A percentile compares a stretch with the other conserved stretches of the same genome.
Conservation (phyloP, 2,113 vertebrate genomes). For the Chroicocephalus ridibundus region DNA sequence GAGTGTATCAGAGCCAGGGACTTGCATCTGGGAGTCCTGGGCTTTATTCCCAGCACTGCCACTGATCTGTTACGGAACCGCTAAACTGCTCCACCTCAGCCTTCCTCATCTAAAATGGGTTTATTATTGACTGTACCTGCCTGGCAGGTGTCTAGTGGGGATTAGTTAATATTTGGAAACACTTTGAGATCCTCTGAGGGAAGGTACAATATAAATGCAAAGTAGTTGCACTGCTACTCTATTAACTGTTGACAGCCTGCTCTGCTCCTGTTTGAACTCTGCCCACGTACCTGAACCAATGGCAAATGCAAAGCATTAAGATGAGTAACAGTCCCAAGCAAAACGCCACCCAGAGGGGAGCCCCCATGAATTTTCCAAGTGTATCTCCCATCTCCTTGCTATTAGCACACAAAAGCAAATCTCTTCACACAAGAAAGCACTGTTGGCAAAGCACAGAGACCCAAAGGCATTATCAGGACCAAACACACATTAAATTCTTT, state of each 20-base stretch:
- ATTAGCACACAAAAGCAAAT: background rate
- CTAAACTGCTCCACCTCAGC: slow-evolving; percentile 28
- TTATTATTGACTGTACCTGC: slow-evolving; percentile 41
- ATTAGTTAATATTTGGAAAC: slow-evolving; percentile 59
- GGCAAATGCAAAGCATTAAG: background rate
- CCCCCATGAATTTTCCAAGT: background rate
- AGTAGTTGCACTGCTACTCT: background rate
- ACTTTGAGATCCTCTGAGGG: slow-evolving; percentile 39
- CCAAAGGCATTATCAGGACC: background rate
- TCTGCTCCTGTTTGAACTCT: background rate
- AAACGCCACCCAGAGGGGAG: background rate
- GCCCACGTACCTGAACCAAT: background rate
- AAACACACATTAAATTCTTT: background rate
- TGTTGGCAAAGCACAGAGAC: background rate
- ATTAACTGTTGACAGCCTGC: slow-evolving; percentile 39
- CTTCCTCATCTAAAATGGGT: slow-evolving; percentile 23
- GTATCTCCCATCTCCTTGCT: background rate
- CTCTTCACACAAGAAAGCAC: background rate
- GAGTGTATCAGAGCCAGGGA: background rate
- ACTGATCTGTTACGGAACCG: background rate
- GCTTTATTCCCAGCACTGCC: slow-evolving; percentile 31
- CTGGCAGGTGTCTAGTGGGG: slow-evolving; percentile 19
- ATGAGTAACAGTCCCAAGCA: background rate
- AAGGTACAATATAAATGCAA: slow-evolving; percentile 62
- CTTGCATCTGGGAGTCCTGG: background rate